A percentile compares a stretch with the other conserved stretches of the same genome.
These are phyloP conservation scores for Steatocranus sp. DNA, from an alignment of 2,797 vertebrate species.

Conservation along the genomic window DNA sequence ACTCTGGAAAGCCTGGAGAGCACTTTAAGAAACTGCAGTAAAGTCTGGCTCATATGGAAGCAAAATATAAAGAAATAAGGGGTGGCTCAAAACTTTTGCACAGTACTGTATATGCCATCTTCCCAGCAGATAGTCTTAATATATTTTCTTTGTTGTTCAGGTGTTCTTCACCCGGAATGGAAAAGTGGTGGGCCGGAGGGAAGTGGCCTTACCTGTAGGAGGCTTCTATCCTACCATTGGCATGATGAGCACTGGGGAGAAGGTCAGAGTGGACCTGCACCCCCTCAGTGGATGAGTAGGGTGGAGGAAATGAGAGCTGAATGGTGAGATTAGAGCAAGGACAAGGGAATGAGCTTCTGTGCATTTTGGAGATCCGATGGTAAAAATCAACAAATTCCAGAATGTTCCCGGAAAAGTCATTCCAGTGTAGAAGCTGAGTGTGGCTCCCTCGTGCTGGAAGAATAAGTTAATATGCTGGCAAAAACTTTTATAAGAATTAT, in stretches of 20 bases:
- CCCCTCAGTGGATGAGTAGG: conserved; percentile 80
- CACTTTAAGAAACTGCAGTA: not conserved
- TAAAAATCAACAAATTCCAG: conserved; percentile 10
- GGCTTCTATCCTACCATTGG: conserved; percentile 86
- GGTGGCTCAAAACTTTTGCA: not conserved
- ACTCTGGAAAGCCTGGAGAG: not conserved
- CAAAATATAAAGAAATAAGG: not conserved
- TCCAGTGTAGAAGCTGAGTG: not conserved
- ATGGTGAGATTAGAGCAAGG: not conserved
- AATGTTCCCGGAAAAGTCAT: conserved; percentile 20
- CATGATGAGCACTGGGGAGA: conserved; percentile 87
- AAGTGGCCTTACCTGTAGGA: conserved; percentile 77
- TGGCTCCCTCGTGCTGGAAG: conserved; percentile 2
- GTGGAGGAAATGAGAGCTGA: not conserved
- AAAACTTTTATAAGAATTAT: not conserved
- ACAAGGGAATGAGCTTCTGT: not conserved
- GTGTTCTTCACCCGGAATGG: conserved; percentile 87
- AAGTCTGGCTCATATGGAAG: not conserved
- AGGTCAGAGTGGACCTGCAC: conserved; percentile 85
- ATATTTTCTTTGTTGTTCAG: conserved; percentile 51
- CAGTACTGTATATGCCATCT: not conserved
- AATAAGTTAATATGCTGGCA: conserved; percentile 8
- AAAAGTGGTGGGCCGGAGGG: conserved; percentile 84
- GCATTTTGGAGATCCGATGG: not conserved
- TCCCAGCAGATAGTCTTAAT: not conserved